Base-by-base conservation (phyloP, 2,888 invertebrate species). In the Metalampra italica region DNA sequence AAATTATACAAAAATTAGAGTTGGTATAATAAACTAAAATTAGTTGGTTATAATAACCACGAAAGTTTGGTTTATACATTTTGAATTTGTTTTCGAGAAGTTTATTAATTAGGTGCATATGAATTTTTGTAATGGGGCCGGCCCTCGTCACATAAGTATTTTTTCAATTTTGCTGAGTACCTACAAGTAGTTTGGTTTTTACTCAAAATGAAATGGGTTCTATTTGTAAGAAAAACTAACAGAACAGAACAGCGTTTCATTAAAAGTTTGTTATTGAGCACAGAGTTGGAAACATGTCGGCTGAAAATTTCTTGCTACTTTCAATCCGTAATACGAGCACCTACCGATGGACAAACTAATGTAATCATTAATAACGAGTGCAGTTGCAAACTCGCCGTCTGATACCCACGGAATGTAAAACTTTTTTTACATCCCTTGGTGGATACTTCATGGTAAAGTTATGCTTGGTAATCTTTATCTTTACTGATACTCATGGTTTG, bases 191-290 rank as follows among this genome's bases (percentile, higher is more conserved):
- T 22, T 2, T 22, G 5, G n/a, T 22, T 22, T 22, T 22, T 22
- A 3, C 22, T 22, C 3, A 22, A 22, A 22, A 22, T 22, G 5
- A 22, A 22, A 22, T 3, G 22, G 3, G 22, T 3, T 43, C 47
- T 43, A 14, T 43, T 38, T 46, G 52, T 49, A 43, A 67, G 68
- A 76, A 77, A 66, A 77, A 68, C 70, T 71, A 72, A 71, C 71
- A 68, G 66, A 5, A 22, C 5, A 22, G 22, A 39, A 29, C 29
- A 43, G 32, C 34, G 78, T 83, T 86, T 85, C 82, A 85, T 85
- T 86, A 85, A 85, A 86, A 85, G 80, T 85, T 86, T 80, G 64
- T 69, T 75, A 75, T 71, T 67, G 76, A 75, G 68, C 66, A 54
- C 56, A 62, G 65, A 78, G 74, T 77, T 75, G 59, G 66, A 73